phyloP scores from a whole-genome alignment of 2,888 invertebrate species.

The Malachius bipustulatus region DNA sequence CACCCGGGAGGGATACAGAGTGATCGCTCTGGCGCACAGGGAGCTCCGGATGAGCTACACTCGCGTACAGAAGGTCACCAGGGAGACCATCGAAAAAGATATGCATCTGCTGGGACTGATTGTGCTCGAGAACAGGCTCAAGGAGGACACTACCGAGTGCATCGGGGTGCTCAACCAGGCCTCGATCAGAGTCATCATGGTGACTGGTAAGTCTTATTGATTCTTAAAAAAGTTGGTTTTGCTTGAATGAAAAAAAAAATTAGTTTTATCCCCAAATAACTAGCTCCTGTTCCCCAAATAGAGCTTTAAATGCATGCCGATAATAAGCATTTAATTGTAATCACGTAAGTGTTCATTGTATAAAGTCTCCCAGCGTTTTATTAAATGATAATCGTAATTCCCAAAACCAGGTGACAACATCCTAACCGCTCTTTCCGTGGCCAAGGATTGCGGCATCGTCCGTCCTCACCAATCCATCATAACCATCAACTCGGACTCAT shows the following conservation, averaged over 20 bases:
- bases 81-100: constrained; percentile 71
- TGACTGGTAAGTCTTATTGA: constrained; percentile 56
- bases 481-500: constrained; percentile 31
- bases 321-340: not conserved
- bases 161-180: constrained; percentile 72
- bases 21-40: constrained; percentile 78
- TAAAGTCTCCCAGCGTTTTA: too few relatives aligned
- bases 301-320: not conserved
- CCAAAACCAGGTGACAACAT: constrained; percentile 79
- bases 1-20: constrained; percentile 86
- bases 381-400: too few relatives aligned
- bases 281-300: not conserved
- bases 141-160: constrained; percentile 74
- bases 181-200: constrained; percentile 88
- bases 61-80: constrained; percentile 60
- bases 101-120: constrained; percentile 79
- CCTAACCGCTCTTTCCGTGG: constrained; percentile 86
- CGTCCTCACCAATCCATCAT: constrained; percentile 41
- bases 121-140: constrained; percentile 89
- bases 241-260: not conserved
- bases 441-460: constrained; percentile 81
- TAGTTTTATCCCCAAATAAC: too few relatives aligned
- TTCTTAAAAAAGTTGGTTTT: not conserved
- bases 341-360: too few relatives aligned
- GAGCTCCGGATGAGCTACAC: constrained; percentile 56